Conservation (phyloP, 2,113 vertebrate genomes). For the Aramus guarauna region DNA sequence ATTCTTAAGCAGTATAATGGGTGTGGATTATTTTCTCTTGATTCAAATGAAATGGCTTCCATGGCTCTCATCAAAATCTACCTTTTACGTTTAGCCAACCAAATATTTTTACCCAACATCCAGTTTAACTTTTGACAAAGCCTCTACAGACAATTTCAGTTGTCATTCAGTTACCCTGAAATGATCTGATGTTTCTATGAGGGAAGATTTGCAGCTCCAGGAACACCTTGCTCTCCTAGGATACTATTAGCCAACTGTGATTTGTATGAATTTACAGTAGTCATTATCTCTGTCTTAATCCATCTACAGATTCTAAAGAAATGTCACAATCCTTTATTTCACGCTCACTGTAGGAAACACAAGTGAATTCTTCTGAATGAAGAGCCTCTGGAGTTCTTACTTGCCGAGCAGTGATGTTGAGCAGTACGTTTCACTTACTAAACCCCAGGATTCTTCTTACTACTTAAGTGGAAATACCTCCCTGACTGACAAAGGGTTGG, state of each 20-base stretch:
- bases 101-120: neutral
- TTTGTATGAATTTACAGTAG: neutral
- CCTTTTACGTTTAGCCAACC: neutral
- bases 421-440: fast-evolving
- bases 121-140: neutral
- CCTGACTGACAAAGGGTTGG: neutral
- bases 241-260: neutral
- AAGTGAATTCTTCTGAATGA: neutral
- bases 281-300: neutral
- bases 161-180: neutral
- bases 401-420: neutral
- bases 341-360: neutral
- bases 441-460: neutral
- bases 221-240: neutral
- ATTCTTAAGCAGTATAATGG: neutral
- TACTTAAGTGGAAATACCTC: neutral
- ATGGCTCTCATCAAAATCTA: neutral
- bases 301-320: neutral
- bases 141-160: neutral
- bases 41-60: neutral
- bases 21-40: neutral
- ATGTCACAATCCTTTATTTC: neutral
- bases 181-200: neutral
- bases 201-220: neutral
- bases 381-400: neutral